A percentile compares a stretch with the other conserved stretches of the same genome.
phyloP scores from a whole-genome alignment of 37 sponge, comb jelly and placozoan species.

The Hormiphora californensis region DNA sequence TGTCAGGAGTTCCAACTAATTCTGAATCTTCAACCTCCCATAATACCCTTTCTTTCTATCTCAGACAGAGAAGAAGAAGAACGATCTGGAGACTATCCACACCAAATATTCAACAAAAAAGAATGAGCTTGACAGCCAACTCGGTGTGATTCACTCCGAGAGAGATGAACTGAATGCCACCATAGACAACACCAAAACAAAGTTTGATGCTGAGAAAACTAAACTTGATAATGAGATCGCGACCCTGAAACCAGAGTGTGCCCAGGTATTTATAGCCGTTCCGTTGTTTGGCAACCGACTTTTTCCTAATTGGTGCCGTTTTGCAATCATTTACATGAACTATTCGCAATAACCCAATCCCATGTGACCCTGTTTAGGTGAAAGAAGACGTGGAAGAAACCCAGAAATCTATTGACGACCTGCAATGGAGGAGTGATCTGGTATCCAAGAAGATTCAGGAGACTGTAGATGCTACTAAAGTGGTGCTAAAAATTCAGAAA shows the following conservation, averaged over 20 bases:
- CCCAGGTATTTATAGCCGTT: too few relatives aligned
- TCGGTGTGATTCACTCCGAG: neutral
- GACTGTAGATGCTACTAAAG: slow-evolving; percentile 31
- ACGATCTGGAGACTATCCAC: slow-evolving; percentile 26
- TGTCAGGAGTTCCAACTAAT: too few relatives aligned
- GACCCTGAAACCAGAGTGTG: slow-evolving; percentile 28
- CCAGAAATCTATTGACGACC: slow-evolving; percentile 29
- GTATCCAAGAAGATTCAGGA: slow-evolving; percentile 51
- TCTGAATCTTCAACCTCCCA: too few relatives aligned
- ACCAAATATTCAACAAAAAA: neutral
- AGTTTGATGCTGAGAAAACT: neutral
- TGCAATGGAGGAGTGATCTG: slow-evolving; percentile 23
- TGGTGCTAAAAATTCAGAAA: slow-evolving; percentile 51
- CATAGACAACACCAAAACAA: slow-evolving; percentile 10
- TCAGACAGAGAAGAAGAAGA: slow-evolving; percentile 51
- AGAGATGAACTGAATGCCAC: slow-evolving; percentile 10
- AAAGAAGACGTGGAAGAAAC: slow-evolving; percentile 16
- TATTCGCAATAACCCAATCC: neutral
- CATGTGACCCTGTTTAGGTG: neutral
- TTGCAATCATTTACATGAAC: neutral
- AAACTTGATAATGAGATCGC: slow-evolving; percentile 17
- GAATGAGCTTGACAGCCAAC: neutral
- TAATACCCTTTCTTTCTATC: too few relatives aligned
- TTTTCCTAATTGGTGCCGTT: neutral
- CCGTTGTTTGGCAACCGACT: neutral